Evolutionary conservation across 2,113 vertebrate species (phyloP).

Genomic region (Galeopterus variegatus): DNA sequence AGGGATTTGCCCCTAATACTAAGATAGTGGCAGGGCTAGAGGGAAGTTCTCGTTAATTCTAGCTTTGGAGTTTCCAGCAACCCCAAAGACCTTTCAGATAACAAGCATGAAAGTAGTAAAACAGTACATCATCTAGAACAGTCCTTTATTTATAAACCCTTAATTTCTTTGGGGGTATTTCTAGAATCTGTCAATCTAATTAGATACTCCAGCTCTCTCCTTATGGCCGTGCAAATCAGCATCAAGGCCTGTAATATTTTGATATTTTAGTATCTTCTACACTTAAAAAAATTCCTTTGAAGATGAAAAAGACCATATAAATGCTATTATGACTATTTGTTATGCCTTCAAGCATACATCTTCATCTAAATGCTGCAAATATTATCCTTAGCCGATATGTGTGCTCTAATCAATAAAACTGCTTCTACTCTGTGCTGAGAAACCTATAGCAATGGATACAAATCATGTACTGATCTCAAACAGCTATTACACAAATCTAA

Average conservation of each 20-base stretch:
- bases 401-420: slow-evolving; percentile 17
- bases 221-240: neutral
- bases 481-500: neutral
- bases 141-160: neutral
- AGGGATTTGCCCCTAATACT: neutral
- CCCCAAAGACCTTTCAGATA: neutral
- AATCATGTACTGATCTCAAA: neutral
- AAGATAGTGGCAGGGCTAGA: neutral
- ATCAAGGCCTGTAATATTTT: neutral
- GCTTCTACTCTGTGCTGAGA: neutral
- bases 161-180: neutral
- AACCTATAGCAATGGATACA: neutral
- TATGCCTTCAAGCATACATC: neutral
- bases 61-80: neutral
- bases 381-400: neutral
- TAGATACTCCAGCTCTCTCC: neutral
- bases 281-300: neutral
- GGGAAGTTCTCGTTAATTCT: neutral
- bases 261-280: slow-evolving; percentile 8
- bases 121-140: neutral
- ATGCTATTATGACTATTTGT: neutral
- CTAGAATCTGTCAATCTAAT: neutral
- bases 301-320: neutral
- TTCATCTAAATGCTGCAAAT: neutral
- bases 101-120: neutral